Base-by-base conservation (phyloP, 2,113 vertebrate species). In the Danionella cerebrum region DNA sequence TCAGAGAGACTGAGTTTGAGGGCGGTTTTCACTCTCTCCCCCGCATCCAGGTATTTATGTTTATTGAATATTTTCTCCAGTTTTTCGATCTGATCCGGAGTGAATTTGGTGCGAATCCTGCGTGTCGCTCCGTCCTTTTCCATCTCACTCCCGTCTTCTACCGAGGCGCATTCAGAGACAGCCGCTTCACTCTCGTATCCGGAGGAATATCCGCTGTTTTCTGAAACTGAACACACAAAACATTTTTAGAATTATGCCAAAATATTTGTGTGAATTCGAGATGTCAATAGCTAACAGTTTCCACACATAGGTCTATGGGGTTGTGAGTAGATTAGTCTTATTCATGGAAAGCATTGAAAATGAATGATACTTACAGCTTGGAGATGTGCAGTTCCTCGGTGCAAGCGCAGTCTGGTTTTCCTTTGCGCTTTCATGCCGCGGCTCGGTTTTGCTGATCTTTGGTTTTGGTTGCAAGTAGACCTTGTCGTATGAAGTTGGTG, bases 21-120 rank as follows among this genome's bases (percentile, higher is more conserved):
- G 0, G 91, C 89, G 0, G 91, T 84, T 74, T 85, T 88, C 24
- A 80, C 73, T n/a, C 88, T 76, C 70, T 92, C 88, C 0, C 81
- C 79, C 0, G 84, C 80, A 0, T 89, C 87, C 75, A 91, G 73
- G 70, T 93, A 93, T 57, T 85, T 89, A 35, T 90, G 85, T 5
- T 85, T 85, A 73, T 54, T 81, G 80, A 95, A 94, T 52, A 86
- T 88, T 22, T 86, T 88, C 36, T 93, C 90, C 71, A 94, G 78
- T 0, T 78, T 87, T 69, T 72, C 72, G 55, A 92, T 82, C 81
- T 94, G 91, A 7, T 89, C 85, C 0, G 81, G 60, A 2, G 80
- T 90, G 79, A 93, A 94, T 65, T 90, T 90, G 0, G 90, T 90
- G 51, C 91, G 82, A 2, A 83, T 72, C 0, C 89, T 73, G 11